These are phyloP conservation scores for Malurus melanocephalus DNA, from an alignment of 2,113 vertebrate species.

Conservation along the genomic window DNA sequence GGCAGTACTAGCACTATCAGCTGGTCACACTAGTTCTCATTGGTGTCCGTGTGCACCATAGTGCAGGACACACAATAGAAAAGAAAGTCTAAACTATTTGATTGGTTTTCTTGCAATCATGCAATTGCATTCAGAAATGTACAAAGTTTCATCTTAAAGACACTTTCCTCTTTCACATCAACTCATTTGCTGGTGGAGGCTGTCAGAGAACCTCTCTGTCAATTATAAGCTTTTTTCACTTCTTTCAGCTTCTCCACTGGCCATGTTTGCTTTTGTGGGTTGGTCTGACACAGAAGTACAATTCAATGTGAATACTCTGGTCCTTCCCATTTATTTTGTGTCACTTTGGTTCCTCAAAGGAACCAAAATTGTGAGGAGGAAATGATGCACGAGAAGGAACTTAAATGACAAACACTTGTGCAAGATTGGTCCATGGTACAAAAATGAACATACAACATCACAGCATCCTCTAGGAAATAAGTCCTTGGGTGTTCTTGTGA, in stretches of 20 bases:
- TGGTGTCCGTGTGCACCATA: not conserved
- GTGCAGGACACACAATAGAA: not conserved
- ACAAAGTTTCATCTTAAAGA: not conserved
- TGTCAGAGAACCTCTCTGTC: not conserved
- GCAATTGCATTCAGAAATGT: not conserved
- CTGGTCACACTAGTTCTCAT: not conserved
- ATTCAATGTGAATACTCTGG: not conserved
- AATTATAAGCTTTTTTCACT: not conserved
- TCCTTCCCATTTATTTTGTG: not conserved
- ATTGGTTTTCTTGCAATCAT: not conserved
- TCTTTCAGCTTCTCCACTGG: not conserved
- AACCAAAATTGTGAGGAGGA: not conserved
- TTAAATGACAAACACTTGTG: not conserved
- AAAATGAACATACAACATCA: not conserved
- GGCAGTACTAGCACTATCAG: not conserved
- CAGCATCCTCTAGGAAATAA: not conserved
- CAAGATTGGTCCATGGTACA: not conserved
- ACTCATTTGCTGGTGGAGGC: not conserved
- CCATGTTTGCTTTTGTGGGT: not conserved
- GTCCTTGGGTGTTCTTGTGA: not conserved
- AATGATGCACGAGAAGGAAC: not conserved
- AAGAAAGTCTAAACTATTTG: not conserved
- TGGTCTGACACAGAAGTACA: not conserved
- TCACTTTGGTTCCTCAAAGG: not conserved
- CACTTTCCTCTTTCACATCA: not conserved